These are phyloP conservation scores for Theocolax elegans DNA, from an alignment of 1,140 invertebrate genomes.

Conservation along the genomic window DNA sequence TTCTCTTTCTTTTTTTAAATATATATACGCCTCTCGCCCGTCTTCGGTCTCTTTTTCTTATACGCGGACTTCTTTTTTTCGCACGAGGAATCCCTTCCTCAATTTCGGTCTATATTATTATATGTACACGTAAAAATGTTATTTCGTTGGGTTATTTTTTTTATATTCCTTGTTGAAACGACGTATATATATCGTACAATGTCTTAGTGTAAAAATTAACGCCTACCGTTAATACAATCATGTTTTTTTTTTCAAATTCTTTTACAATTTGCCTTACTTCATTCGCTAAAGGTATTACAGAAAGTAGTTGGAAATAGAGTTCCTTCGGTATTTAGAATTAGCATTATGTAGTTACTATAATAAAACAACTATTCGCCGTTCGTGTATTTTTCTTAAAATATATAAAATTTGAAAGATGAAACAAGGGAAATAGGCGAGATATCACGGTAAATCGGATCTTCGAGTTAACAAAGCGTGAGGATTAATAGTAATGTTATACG, in stretches of 20 bases:
- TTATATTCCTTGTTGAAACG: conserved; percentile 2
- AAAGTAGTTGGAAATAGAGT: conserved; percentile 9
- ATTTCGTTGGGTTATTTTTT: not conserved
- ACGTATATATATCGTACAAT: conserved; percentile 6
- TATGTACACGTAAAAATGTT: conserved; percentile 38
- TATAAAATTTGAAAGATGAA: conserved; percentile 36
- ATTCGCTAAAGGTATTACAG: conserved; percentile 5
- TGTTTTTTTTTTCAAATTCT: conserved; percentile 9
- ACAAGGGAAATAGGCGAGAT: conserved; percentile 30
- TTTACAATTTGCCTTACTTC: not conserved
- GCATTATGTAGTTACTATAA: too few relatives aligned
- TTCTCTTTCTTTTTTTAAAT: not conserved
- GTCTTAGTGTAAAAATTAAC: conserved; percentile 35
- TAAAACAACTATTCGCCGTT: too few relatives aligned
- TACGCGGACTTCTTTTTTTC: too few relatives aligned
- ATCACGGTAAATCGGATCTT: too few relatives aligned
- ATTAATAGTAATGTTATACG: too few relatives aligned
- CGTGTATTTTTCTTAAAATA: conserved; percentile 28
- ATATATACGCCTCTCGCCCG: too few relatives aligned
- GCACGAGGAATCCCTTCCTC: not conserved
- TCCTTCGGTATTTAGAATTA: conserved; percentile 33
- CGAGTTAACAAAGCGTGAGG: too few relatives aligned
- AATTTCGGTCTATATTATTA: not conserved
- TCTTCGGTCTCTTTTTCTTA: not conserved
- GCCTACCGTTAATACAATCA: not conserved